Conservation (phyloP, 2,888 invertebrate species). For the Drosophila anceps region DNA sequence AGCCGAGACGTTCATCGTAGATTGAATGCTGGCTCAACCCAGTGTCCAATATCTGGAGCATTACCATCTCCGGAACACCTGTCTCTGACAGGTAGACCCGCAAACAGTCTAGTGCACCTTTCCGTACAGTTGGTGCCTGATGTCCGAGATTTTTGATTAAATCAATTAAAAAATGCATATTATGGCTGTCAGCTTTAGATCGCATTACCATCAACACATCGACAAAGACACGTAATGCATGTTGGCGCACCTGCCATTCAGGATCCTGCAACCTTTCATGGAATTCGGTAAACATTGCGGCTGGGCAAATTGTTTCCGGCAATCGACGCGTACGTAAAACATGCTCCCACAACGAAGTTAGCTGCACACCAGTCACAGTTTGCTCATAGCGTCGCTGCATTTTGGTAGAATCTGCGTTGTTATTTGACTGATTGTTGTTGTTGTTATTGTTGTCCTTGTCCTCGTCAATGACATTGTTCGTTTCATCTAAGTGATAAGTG, state of each 20-base stretch:
- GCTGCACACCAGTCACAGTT: conserved; percentile 83
- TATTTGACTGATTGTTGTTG: conserved; percentile 32
- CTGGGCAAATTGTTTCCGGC: conserved; percentile 89
- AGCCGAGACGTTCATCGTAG: conserved; percentile 87
- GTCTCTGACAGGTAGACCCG: conserved; percentile 90
- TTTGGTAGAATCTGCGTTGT: conserved; percentile 43
- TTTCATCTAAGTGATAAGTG: conserved; percentile 26
- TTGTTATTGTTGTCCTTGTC: conserved; percentile 58
- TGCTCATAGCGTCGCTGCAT: conserved; percentile 64
- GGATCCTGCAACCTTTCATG: conserved; percentile 91
- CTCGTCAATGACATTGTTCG: conserved; percentile 40
- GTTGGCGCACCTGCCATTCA: conserved; percentile 94
- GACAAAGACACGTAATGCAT: conserved; percentile 91
- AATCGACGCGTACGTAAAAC: conserved; percentile 90
- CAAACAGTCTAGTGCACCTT: conserved; percentile 91
- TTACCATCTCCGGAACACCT: conserved; percentile 89
- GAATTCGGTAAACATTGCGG: conserved; percentile 90
- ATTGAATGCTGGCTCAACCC: conserved; percentile 87
- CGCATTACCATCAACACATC: conserved; percentile 92
- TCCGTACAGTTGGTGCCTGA: conserved; percentile 91
- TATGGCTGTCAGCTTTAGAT: conserved; percentile 88
- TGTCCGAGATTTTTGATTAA: conserved; percentile 91
- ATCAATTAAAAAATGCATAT: conserved; percentile 36
- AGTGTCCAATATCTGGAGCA: conserved; percentile 88
- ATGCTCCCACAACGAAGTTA: conserved; percentile 93